Evolutionary conservation across 1,140 invertebrate genomes (phyloP).

Genomic region (Akabosia matsudoensis): DNA sequence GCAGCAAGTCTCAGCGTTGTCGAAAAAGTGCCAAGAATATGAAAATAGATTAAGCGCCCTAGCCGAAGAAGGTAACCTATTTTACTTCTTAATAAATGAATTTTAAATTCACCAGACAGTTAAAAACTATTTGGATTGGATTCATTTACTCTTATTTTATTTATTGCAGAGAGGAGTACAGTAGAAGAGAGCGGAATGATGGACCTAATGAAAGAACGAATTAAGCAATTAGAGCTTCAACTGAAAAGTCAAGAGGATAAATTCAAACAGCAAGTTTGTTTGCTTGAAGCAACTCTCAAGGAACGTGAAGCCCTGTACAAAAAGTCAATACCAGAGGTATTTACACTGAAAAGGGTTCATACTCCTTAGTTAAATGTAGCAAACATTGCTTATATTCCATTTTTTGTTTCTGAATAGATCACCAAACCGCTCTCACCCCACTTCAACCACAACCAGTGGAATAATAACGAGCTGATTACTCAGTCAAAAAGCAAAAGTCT

Average conservation of each 20-base stretch:
- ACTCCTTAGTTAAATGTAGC: background rate
- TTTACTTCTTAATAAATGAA: background rate
- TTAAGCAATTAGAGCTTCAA: slow-evolving; percentile 33
- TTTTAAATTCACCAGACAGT: background rate
- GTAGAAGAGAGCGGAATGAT: slow-evolving; percentile 30
- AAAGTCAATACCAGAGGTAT: slow-evolving; percentile 17
- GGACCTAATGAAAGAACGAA: slow-evolving; percentile 22
- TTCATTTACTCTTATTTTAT: background rate
- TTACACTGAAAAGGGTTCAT: background rate
- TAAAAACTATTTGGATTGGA: background rate
- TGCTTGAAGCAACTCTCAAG: slow-evolving; percentile 26
- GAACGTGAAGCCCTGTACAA: slow-evolving; percentile 15
- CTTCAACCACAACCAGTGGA: slow-evolving; percentile 1
- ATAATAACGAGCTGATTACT: slow-evolving; percentile 27
- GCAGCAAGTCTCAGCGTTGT: slow-evolving; percentile 36
- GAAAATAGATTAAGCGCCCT: slow-evolving; percentile 37
- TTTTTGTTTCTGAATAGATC: background rate
- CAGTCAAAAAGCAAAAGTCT: slow-evolving; percentile 29
- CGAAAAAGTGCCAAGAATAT: slow-evolving; percentile 43
- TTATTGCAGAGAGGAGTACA: slow-evolving; percentile 29
- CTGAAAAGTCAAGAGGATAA: slow-evolving; percentile 32
- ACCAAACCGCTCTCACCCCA: background rate
- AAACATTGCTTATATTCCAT: background rate
- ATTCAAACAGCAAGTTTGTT: slow-evolving; percentile 7
- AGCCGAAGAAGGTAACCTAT: slow-evolving; percentile 33